Conservation (phyloP, 2,797 vertebrate genomes). For the Phrynocephalus vlangalii region DNA sequence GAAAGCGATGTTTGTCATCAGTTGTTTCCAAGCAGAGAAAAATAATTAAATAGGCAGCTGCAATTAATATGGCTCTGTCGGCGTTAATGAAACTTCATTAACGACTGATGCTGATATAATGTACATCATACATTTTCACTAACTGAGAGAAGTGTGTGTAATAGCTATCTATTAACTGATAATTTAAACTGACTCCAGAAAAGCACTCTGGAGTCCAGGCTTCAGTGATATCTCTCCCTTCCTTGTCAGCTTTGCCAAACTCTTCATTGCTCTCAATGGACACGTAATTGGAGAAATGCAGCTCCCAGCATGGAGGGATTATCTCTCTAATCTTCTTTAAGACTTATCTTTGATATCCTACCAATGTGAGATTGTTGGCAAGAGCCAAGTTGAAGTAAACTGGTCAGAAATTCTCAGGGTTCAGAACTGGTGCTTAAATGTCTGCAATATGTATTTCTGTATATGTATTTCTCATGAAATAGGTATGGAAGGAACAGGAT, state of each 20-base stretch:
- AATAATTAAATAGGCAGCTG: slow-evolving; percentile 26
- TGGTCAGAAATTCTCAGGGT: slow-evolving; percentile 52
- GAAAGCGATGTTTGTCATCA: slow-evolving; percentile 35
- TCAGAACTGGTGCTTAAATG: slow-evolving; percentile 34
- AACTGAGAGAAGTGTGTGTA: slow-evolving; percentile 32
- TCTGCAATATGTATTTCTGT: background rate
- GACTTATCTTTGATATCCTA: slow-evolving; percentile 53
- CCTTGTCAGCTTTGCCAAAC: slow-evolving; percentile 24
- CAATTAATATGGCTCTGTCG: slow-evolving; percentile 33
- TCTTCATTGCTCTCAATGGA: slow-evolving; percentile 48
- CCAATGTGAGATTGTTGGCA: slow-evolving; percentile 56
- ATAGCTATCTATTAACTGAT: slow-evolving; percentile 41
- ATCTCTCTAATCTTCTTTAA: slow-evolving; percentile 71
- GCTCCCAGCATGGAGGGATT: slow-evolving; percentile 66
- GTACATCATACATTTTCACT: slow-evolving; percentile 20
- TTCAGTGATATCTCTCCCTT: slow-evolving; percentile 44
- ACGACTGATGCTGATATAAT: slow-evolving; percentile 36
- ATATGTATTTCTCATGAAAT: no score
- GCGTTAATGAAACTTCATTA: slow-evolving; percentile 48
- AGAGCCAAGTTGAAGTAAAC: slow-evolving; percentile 56
- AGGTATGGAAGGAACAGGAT: background rate
- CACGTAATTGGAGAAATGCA: slow-evolving; percentile 63
- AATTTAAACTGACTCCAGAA: slow-evolving; percentile 54
- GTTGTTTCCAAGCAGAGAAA: slow-evolving; percentile 39
- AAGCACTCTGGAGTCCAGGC: slow-evolving; percentile 41